A percentile compares a stretch with the other conserved stretches of the same genome.
phyloP scores from a whole-genome alignment of 2,113 vertebrate genomes.

The Marcusenius ussheri region DNA sequence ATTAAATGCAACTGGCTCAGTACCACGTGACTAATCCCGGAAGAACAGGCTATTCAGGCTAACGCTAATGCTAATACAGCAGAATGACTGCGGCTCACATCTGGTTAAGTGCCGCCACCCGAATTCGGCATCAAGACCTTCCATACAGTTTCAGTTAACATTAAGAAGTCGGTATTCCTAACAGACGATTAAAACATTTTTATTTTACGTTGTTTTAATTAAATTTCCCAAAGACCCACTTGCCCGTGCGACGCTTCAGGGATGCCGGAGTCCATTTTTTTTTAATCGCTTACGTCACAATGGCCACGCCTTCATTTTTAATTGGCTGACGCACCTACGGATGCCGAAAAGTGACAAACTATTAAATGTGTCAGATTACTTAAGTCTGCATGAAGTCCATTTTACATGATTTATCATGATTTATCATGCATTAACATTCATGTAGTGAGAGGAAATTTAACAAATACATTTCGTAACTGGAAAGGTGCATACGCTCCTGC shows the following conservation, averaged over 20 bases:
- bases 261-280: no score
- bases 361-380: background rate
- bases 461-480: background rate
- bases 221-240: background rate
- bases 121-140: background rate
- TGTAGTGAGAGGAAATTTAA: background rate
- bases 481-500: background rate
- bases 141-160: background rate
- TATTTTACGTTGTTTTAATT: background rate
- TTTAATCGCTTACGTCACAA: background rate
- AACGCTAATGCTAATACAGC: background rate
- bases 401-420: background rate
- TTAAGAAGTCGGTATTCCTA: background rate
- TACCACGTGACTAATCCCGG: background rate
- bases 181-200: background rate
- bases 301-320: background rate
- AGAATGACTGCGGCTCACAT: background rate
- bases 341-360: conserved; percentile 7
- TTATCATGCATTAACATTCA: background rate
- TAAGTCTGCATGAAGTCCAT: background rate
- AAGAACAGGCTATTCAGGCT: background rate
- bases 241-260: background rate
- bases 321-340: conserved; percentile 54
- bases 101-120: background rate
- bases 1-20: background rate